A percentile compares a stretch with the other conserved stretches of the same genome.
These are phyloP conservation scores for Tipula unca DNA, from an alignment of 2,888 invertebrate species.

Conservation along the genomic window DNA sequence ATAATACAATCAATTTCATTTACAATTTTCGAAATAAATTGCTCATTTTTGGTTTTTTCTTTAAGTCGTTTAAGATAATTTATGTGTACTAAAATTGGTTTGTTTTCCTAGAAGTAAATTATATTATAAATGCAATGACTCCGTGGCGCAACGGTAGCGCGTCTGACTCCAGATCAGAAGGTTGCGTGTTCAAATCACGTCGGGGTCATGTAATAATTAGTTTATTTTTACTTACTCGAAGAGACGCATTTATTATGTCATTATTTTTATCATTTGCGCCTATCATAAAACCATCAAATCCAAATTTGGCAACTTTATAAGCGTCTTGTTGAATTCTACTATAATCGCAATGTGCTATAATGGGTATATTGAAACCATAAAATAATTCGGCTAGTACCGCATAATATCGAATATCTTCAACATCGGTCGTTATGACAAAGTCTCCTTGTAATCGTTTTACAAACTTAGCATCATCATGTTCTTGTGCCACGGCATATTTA, in stretches of 20 bases:
- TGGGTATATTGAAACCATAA: not conserved
- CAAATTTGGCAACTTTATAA: not conserved
- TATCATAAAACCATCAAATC: not conserved
- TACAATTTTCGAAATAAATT: not conserved
- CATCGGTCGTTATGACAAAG: not conserved
- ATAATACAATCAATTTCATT: constrained; percentile 1
- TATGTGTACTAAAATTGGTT: not conserved
- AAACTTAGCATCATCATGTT: not conserved
- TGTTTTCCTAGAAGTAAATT: constrained; percentile 14
- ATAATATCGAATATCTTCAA: not conserved
- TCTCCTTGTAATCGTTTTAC: not conserved
- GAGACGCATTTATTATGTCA: not conserved
- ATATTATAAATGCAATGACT: constrained; percentile 14
- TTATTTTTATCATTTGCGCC: not conserved
- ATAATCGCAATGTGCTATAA: not conserved
- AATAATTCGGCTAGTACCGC: not conserved
- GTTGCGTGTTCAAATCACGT: constrained; percentile 25
- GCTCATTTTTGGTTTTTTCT: not conserved
- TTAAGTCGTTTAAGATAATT: not conserved
- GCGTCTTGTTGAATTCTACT: not conserved
- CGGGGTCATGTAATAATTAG: constrained; percentile 21
- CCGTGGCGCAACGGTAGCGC: constrained; percentile 25
- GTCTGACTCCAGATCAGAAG: constrained; percentile 25
- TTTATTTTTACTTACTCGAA: not conserved
- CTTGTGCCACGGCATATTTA: not conserved